Evolutionary conservation across 2,888 invertebrate species (phyloP).

Genomic region (Phoenoteleia sp.): DNA sequence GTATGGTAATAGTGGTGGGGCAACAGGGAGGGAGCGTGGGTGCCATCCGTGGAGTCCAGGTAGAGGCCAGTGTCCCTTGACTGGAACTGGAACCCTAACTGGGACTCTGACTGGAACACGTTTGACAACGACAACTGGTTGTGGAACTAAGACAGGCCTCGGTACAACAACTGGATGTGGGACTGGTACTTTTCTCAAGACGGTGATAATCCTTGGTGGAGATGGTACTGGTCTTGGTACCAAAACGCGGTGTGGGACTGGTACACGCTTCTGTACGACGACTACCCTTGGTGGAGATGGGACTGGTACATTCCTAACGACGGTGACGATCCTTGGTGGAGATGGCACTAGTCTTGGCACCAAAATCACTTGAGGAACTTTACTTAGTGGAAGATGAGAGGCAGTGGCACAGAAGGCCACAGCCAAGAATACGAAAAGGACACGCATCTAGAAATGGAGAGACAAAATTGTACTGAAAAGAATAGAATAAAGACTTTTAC

Average conservation of each 20-base stretch:
- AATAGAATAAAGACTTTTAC: no score
- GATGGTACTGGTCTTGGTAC: conserved; percentile 41
- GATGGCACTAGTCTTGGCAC: conserved; percentile 7
- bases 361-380: no score
- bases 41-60: no score
- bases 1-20: background rate
- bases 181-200: conserved; percentile 7
- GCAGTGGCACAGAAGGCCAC: conserved; percentile 15
- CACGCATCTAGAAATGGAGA: conserved; percentile 28
- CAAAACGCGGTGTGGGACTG: background rate
- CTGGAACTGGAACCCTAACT: conserved; percentile 23
- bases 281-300: conserved; percentile 10
- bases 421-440: conserved; percentile 19
- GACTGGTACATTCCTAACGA: conserved; percentile 1
- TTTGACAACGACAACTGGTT: conserved; percentile 12
- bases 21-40: background rate
- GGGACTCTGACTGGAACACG: conserved; percentile 2
- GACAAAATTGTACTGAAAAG: no score
- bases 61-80: no score
- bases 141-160: conserved; percentile 9
- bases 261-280: background rate
- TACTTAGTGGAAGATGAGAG: background rate
- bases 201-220: conserved; percentile 40
- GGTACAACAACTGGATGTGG: conserved; percentile 15
- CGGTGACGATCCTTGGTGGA: conserved; percentile 38